Conservation (phyloP, 1,140 invertebrate species). For the Aphis craccivora region DNA sequence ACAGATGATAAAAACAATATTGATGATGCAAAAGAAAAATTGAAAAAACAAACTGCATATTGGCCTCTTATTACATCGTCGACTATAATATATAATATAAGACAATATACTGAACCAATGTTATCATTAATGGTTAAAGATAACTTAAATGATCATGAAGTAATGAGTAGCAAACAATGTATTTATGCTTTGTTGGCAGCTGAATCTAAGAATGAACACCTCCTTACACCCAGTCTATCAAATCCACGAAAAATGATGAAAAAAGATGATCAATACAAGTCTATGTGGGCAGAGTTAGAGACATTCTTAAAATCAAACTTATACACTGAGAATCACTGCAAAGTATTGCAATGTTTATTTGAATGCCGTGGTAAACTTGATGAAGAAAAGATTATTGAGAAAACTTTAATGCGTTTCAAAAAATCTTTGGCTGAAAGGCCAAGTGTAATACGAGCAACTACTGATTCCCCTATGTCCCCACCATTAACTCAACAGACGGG, state of each 20-base stretch:
- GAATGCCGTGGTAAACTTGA: constrained; percentile 74
- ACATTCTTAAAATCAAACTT: constrained; percentile 80
- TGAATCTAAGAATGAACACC: constrained; percentile 83
- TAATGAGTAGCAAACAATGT: constrained; percentile 86
- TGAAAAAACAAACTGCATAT: constrained; percentile 84
- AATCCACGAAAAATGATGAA: constrained; percentile 67
- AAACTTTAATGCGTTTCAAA: constrained; percentile 72
- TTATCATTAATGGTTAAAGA: constrained; percentile 83
- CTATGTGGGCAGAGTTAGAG: constrained; percentile 90
- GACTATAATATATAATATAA: constrained; percentile 88
- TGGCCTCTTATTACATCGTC: constrained; percentile 93
- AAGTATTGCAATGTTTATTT: constrained; percentile 82
- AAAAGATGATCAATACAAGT: constrained; percentile 86
- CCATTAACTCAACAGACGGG: constrained; percentile 61
- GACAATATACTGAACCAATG: constrained; percentile 81
- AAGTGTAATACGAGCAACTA: constrained; percentile 78
- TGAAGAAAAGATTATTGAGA: constrained; percentile 65
- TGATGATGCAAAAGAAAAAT: constrained; percentile 71
- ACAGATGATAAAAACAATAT: constrained; percentile 63
- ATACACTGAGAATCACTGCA: constrained; percentile 74
- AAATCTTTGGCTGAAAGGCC: constrained; percentile 68
- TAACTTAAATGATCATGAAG: constrained; percentile 82
- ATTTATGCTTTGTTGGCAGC: constrained; percentile 83
- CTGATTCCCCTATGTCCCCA: constrained; percentile 83
- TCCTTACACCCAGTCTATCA: constrained; percentile 68